Evolutionary conservation across 1,140 invertebrate species (phyloP).

Genomic region (Panagrolaimus sp.): DNA sequence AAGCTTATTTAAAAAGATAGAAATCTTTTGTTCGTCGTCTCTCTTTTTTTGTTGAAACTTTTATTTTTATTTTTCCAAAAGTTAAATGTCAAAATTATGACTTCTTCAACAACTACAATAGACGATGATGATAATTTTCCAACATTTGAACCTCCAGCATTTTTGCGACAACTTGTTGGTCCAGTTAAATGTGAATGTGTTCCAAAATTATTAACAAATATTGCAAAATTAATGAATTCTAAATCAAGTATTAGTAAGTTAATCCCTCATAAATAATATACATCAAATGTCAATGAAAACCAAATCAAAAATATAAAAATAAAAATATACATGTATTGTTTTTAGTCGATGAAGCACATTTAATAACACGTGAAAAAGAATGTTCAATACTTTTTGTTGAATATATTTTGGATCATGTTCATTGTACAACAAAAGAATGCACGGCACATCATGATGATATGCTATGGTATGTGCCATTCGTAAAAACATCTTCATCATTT

Average conservation of each 20-base stretch:
- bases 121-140: conserved; percentile 11
- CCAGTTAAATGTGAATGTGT: conserved; percentile 33
- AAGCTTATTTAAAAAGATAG: background rate
- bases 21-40: background rate
- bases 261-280: too few species aligned
- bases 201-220: conserved; percentile 32
- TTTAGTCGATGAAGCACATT: conserved; percentile 28
- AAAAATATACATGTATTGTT: conserved; percentile 18
- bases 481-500: conserved; percentile 23
- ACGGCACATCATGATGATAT: conserved; percentile 51
- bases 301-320: conserved; percentile 8
- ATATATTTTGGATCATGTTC: conserved; percentile 32
- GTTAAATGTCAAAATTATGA: conserved; percentile 3
- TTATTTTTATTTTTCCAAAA: too few species aligned
- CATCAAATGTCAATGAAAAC: background rate
- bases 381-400: conserved; percentile 48
- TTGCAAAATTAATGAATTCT: conserved; percentile 33
- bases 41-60: too few species aligned
- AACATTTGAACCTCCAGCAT: conserved; percentile 5
- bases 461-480: conserved; percentile 48
- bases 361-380: conserved; percentile 36
- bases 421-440: conserved; percentile 44
- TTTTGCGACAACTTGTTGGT: background rate
- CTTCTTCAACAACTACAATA: background rate
- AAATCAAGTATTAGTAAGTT: conserved; percentile 33